A percentile compares a stretch with the other conserved stretches of the same genome.
Evolutionary conservation across 2,113 vertebrate genomes (phyloP).

Genomic region (Campylomormyrus numenius): DNA sequence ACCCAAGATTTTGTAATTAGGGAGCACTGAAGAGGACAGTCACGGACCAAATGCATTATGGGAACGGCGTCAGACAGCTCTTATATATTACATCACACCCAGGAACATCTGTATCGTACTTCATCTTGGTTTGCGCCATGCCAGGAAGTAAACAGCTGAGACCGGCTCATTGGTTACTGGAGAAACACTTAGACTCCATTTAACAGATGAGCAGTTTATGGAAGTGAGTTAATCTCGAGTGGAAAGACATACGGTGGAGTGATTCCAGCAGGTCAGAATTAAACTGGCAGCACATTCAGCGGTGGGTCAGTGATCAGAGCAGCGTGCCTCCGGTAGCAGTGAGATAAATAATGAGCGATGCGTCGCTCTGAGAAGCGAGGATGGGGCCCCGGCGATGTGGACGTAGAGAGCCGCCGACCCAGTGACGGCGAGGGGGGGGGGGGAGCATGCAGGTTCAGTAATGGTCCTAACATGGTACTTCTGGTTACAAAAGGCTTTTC

Average conservation of each 20-base stretch:
- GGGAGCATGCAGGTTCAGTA: background rate
- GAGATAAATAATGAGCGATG: background rate
- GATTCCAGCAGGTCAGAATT: slow-evolving; percentile 4
- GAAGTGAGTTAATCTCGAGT: slow-evolving; percentile 10
- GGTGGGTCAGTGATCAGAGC: background rate
- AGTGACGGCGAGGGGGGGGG: background rate
- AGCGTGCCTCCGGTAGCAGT: too few relatives aligned
- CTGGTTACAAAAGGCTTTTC: background rate
- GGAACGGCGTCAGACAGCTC: background rate
- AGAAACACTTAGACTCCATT: slow-evolving; percentile 13
- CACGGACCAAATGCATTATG: background rate
- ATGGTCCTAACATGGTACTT: background rate
- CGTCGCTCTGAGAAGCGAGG: background rate
- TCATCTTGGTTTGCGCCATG: background rate
- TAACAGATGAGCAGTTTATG: slow-evolving; percentile 19
- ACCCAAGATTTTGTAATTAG: slow-evolving; percentile 5
- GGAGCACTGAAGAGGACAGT: slow-evolving; percentile 9
- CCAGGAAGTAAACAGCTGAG: slow-evolving; percentile 9
- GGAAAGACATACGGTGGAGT: background rate
- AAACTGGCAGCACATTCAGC: background rate
- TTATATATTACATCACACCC: background rate
- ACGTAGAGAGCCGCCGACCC: background rate
- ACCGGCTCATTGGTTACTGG: slow-evolving; percentile 4
- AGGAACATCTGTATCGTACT: slow-evolving; percentile 1
- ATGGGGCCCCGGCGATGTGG: background rate